Conservation (phyloP, 2,888 invertebrate genomes). For the Scotopteryx bipunctaria region DNA sequence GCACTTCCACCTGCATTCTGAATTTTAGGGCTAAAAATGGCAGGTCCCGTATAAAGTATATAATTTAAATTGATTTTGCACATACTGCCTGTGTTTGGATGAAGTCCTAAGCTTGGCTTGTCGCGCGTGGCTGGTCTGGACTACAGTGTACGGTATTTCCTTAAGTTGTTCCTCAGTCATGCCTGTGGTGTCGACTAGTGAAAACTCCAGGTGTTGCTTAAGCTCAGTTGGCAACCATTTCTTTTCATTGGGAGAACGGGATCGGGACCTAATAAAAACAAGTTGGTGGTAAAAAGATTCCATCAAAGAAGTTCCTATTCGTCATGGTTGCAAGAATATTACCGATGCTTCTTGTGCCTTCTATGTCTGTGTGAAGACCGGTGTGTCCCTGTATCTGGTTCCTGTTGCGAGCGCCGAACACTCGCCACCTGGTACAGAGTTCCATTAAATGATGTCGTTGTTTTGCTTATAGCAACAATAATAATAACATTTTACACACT, state of each 20-base stretch:
- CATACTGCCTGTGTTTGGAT: slow-evolving; percentile 73
- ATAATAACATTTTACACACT: slow-evolving; percentile 22
- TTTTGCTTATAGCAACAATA: too few species aligned
- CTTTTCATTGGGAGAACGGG: slow-evolving; percentile 88
- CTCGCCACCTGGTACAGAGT: slow-evolving; percentile 88
- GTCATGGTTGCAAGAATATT: slow-evolving; percentile 25
- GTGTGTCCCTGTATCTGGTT: slow-evolving; percentile 78
- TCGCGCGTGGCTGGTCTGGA: slow-evolving; percentile 87
- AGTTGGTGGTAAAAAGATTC: not conserved
- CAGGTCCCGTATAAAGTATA: not conserved
- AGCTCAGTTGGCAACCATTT: slow-evolving; percentile 89
- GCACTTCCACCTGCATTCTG: not conserved
- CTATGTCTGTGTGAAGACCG: slow-evolving; percentile 84
- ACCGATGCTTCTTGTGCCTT: slow-evolving; percentile 85
- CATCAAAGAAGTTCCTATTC: not conserved
- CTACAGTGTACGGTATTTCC: slow-evolving; percentile 95
- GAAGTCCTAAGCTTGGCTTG: slow-evolving; percentile 82
- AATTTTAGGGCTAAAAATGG: too few species aligned
- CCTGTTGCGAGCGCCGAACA: slow-evolving; percentile 84
- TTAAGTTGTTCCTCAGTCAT: slow-evolving; percentile 94
- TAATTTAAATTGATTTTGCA: slow-evolving; percentile 4
- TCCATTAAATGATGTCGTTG: too few species aligned
- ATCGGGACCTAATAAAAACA: slow-evolving; percentile 74
- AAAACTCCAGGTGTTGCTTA: slow-evolving; percentile 94
- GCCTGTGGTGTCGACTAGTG: slow-evolving; percentile 93